Evolutionary conservation across 1,140 invertebrate genomes (phyloP), one percentile per base, ranked within the genome.

Genomic region (Drosophila littoralis): DNA sequence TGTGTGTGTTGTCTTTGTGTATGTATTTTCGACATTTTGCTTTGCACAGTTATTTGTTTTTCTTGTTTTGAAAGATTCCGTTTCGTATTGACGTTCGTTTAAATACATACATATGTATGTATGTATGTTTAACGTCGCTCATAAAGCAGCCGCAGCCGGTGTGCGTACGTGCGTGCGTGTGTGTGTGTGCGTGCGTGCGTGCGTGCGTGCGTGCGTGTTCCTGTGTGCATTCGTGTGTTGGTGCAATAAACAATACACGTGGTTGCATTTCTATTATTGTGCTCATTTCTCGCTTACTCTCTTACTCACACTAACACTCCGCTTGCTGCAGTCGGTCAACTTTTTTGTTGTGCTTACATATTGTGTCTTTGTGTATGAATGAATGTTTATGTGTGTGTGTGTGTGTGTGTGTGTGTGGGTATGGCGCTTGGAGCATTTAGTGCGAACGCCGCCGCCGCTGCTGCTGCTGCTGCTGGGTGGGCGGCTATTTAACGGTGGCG

Each of bases 41-140:
- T 89, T 89, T 89, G 84, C 70, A 51, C 84, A 77, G 74, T 81
- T 89, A 81, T 89, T 89, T 89, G 84, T 89, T 89, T 89, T 89
- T 89, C 84, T 89, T 89, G 80, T 89, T 89, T 88, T 89, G 57
- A 71, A 81, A 75, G 74, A 89, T 89, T 89, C 75, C 75, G 74
- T 81, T 81, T 89, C 84, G 77, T 75, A 84, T 89, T 84, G 74
- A 89, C 80, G 79, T 89, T 89, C 84, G 75, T 61, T 70, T 82
- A 63, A 33, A 38, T 36, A 42, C 28, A 6, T 50, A 43, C 8
- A 33, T 45, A 35, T 22, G 7, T n/a, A 42, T 22, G 15, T 12
- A 40, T 50, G 9, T 35, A 48, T 50, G 15, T 48, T 57, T 66
- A 55, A 46, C 33, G 48, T 54, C 40, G 54, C 52, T 72, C 60